Evolutionary conservation across 1,140 invertebrate species (phyloP).

Genomic region (Drosophila ogumai): DNA sequence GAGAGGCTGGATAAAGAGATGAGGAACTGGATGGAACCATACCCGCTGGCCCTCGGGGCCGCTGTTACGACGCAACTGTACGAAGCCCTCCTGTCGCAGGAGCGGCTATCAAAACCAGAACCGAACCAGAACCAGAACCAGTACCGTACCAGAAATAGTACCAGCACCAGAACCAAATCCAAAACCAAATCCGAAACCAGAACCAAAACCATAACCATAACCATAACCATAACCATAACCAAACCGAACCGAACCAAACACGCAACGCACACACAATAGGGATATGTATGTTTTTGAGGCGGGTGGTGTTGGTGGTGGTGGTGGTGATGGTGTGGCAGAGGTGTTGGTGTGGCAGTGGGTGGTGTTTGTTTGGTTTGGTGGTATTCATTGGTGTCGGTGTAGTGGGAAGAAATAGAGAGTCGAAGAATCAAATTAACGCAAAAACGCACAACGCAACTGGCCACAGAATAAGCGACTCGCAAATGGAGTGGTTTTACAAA

Average conservation of each 20-base stretch:
- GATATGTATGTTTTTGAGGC: slow-evolving; percentile 42
- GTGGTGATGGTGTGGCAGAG: slow-evolving; percentile 21
- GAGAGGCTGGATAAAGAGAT: slow-evolving; percentile 67
- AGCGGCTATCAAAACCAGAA: slow-evolving; percentile 75
- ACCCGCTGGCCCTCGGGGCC: slow-evolving; percentile 84
- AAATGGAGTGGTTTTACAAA: slow-evolving; percentile 12
- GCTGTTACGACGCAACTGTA: slow-evolving; percentile 84
- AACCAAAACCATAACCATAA: slow-evolving; percentile 49
- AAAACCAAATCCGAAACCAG: slow-evolving; percentile 33
- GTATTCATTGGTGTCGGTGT: slow-evolving; percentile 37
- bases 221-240: slow-evolving; percentile 49
- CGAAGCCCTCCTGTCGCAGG: slow-evolving; percentile 84
- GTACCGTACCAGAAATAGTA: slow-evolving; percentile 41
- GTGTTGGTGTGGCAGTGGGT: slow-evolving; percentile 36
- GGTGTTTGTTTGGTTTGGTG: slow-evolving; percentile 15
- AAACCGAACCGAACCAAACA: slow-evolving; percentile 67
- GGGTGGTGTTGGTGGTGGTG: slow-evolving; percentile 37
- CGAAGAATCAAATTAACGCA: slow-evolving; percentile 70
- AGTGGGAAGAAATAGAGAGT: slow-evolving; percentile 64
- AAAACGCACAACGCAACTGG: slow-evolving; percentile 53
- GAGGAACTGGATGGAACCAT: slow-evolving; percentile 70
- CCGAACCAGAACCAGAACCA: slow-evolving; percentile 51
- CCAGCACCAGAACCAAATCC: slow-evolving; percentile 53
- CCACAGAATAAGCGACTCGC: slow-evolving; percentile 55
- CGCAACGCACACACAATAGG: slow-evolving; percentile 71